A percentile compares a stretch with the other conserved stretches of the same genome.
Evolutionary conservation across 2,888 invertebrate genomes (phyloP).

Genomic region (Tinea semifulvella): DNA sequence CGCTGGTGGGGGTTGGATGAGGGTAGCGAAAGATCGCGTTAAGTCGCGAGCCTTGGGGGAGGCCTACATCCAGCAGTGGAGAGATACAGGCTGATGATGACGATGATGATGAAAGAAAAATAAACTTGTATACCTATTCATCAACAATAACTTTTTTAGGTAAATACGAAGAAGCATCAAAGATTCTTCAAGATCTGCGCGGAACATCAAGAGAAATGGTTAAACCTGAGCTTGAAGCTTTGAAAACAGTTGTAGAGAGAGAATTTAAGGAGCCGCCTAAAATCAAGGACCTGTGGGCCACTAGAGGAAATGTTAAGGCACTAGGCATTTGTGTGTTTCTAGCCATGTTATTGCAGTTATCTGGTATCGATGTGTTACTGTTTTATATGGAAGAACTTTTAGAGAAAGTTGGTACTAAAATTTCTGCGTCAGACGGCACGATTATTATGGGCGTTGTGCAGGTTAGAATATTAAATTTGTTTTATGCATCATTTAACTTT

Average conservation of each 20-base stretch:
- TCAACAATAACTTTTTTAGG: conserved; percentile 17
- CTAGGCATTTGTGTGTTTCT: conserved; percentile 77
- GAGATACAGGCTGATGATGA: too few relatives aligned
- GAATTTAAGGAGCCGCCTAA: conserved; percentile 45
- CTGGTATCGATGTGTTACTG: conserved; percentile 81
- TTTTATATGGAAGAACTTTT: conserved; percentile 80
- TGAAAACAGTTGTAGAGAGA: conserved; percentile 42
- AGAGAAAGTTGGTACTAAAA: conserved; percentile 68
- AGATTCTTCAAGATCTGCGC: conserved; percentile 72
- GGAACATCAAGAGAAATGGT: conserved; percentile 66
- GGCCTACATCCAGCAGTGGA: too few relatives aligned
- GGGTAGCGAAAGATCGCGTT: too few relatives aligned
- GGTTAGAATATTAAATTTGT: conserved; percentile 26
- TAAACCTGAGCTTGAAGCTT: conserved; percentile 65
- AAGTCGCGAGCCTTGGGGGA: too few relatives aligned
- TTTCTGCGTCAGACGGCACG: conserved; percentile 72
- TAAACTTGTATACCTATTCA: too few relatives aligned
- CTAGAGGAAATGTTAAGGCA: conserved; percentile 76
- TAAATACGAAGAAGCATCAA: conserved; percentile 68
- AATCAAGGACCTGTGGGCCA: conserved; percentile 70
- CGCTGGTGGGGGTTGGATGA: too few relatives aligned
- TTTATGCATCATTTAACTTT: too few relatives aligned
- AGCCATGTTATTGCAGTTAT: conserved; percentile 82
- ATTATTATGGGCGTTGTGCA: conserved; percentile 73
- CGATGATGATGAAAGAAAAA: too few relatives aligned